A percentile compares a stretch with the other conserved stretches of the same genome.
These are phyloP conservation scores for Danio aesculapii DNA, from an alignment of 2,797 vertebrate species.

Conservation along the genomic window DNA sequence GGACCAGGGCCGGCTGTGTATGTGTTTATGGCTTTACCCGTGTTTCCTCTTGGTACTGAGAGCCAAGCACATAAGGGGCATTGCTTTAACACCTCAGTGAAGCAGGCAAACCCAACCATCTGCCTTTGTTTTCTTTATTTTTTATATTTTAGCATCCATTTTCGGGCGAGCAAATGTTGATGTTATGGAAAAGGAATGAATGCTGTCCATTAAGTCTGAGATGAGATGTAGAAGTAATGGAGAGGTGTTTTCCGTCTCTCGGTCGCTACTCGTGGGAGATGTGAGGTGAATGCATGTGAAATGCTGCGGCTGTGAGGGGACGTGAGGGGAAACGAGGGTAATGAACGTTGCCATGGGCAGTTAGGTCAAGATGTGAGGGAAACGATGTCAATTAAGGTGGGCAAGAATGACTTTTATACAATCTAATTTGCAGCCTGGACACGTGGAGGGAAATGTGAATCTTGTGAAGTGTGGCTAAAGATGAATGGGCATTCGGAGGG, in stretches of 20 bases:
- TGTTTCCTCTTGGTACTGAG: slow-evolving; percentile 38
- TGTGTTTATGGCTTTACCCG: slow-evolving; percentile 58
- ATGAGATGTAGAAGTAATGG: slow-evolving; percentile 72
- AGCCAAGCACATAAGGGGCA: slow-evolving; percentile 50
- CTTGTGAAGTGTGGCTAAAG: slow-evolving; percentile 76
- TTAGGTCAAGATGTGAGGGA: slow-evolving; percentile 85
- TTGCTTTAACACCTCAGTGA: slow-evolving; percentile 51
- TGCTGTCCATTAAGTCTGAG: slow-evolving; percentile 73
- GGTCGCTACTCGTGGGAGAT: slow-evolving; percentile 60
- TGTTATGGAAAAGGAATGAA: slow-evolving; percentile 74
- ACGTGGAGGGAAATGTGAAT: slow-evolving; percentile 73
- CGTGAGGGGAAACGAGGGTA: slow-evolving; percentile 62
- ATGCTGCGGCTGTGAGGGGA: slow-evolving; percentile 54
- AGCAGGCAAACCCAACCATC: slow-evolving; percentile 49
- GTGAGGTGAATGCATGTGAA: slow-evolving; percentile 76
- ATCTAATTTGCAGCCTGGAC: slow-evolving; percentile 83
- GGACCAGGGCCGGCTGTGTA: slow-evolving; percentile 60
- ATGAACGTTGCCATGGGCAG: slow-evolving; percentile 75
- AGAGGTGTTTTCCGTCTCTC: slow-evolving; percentile 54
- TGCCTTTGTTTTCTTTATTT: slow-evolving; percentile 41
- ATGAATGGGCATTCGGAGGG: slow-evolving; percentile 77
- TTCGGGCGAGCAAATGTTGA: slow-evolving; percentile 67
- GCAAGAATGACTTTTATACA: slow-evolving; percentile 85
- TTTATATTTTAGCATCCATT: slow-evolving; percentile 49
- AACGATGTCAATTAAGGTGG: slow-evolving; percentile 82